A percentile compares a stretch with the other conserved stretches of the same genome.
These are phyloP conservation scores for Zeugodacus cucurbitae DNA, from an alignment of 1,140 invertebrate species.

Conservation along the genomic window DNA sequence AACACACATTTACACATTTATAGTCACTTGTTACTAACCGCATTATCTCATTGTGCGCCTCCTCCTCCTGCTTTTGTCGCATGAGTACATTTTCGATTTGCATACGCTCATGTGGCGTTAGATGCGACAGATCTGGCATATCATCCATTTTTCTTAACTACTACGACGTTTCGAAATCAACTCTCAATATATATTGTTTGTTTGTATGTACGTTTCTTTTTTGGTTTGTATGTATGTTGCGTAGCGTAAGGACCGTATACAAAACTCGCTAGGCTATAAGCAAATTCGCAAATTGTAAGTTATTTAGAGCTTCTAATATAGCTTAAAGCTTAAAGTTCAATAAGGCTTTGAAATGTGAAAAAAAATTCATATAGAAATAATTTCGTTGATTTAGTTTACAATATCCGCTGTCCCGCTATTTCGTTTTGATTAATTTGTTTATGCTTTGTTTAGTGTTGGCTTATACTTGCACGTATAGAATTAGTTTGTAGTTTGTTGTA, in stretches of 20 bases:
- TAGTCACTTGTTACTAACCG: constrained; percentile 73
- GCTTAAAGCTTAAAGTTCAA: constrained; percentile 39
- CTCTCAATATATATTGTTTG: neutral
- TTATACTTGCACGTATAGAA: neutral
- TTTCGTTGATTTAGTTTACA: constrained; percentile 42
- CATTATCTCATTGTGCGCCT: constrained; percentile 93
- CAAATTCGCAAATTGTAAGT: neutral
- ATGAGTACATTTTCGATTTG: constrained; percentile 98
- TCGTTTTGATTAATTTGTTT: neutral
- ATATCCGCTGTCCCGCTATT: neutral
- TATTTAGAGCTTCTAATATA: constrained; percentile 2
- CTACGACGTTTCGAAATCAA: neutral
- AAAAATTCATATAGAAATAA: constrained; percentile 37
- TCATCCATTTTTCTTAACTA: constrained; percentile 72
- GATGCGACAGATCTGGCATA: constrained; percentile 96
- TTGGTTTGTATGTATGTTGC: neutral
- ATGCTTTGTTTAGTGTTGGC: neutral
- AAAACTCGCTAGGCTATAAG: neutral
- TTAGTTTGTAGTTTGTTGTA: neutral
- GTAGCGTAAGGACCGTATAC: neutral
- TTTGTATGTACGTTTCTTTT: neutral
- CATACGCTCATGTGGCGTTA: constrained; percentile 95
- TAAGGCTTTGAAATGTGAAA: constrained; percentile 40
- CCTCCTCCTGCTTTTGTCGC: constrained; percentile 96
- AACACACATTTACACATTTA: too few relatives aligned